Evolutionary conservation across 2,888 invertebrate genomes (phyloP).

Genomic region (Nymphalis c-album): DNA sequence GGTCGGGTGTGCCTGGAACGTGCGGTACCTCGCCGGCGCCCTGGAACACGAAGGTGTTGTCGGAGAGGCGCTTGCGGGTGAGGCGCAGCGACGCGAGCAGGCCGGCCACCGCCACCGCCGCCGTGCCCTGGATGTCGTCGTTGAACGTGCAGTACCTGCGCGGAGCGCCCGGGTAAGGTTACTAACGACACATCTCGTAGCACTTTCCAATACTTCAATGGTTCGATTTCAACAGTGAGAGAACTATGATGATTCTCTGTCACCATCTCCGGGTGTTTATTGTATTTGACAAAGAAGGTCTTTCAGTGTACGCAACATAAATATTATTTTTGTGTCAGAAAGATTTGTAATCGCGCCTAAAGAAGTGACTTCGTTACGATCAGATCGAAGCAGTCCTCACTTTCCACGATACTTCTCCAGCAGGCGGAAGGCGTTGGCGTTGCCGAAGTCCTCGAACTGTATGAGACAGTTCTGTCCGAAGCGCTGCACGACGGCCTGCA

Average conservation of each 20-base stretch:
- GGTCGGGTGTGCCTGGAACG: no score
- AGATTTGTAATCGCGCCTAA: no score
- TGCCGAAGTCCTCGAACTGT: constrained; percentile 99
- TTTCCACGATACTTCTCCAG: constrained; percentile 92
- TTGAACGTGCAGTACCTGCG: constrained; percentile 93
- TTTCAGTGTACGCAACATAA: no score
- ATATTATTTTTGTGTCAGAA: no score
- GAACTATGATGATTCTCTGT: no score
- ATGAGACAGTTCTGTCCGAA: constrained; percentile 93
- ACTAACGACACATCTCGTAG: neutral
- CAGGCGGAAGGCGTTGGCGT: constrained; percentile 96
- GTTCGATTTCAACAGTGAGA: no score
- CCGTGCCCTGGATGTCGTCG: constrained; percentile 99
- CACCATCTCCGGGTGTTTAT: no score
- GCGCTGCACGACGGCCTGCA: constrained; percentile 92
- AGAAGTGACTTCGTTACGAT: neutral
- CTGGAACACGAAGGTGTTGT: constrained; percentile 95
- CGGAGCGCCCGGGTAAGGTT: neutral
- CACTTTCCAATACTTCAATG: no score
- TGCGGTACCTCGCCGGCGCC: constrained; percentile 97
- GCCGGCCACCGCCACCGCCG: constrained; percentile 97
- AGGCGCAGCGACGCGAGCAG: constrained; percentile 92
- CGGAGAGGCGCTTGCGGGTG: constrained; percentile 90
- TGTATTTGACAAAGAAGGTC: no score
- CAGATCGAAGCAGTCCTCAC: constrained; percentile 66